Base-by-base conservation (phyloP, 2,888 invertebrate species). In the Tiliacea citrago region DNA sequence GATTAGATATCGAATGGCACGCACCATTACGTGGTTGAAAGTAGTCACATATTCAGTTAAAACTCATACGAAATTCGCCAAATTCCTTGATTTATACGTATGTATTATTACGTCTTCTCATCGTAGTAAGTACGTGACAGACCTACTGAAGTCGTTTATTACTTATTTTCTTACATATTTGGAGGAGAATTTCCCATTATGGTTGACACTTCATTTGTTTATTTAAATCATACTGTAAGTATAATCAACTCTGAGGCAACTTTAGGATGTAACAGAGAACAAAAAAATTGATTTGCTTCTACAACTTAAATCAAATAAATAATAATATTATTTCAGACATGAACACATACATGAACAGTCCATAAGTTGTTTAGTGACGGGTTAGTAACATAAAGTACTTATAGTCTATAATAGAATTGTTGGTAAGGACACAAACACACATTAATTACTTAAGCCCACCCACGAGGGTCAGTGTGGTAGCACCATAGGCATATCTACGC, bases 151-250 rank as follows among this genome's bases (percentile, higher is more conserved):
- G 4, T 76, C 10, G 8, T 76, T 9, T 21, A 51, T 75, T 9
- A 53, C 21, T 16, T 18, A 45, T 18, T 42, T 35, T 8, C n/a
- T 42, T 13, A 3, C 24, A 29, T 51, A 24, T 47, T 53, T 29
- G 3, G 9, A 18, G 21, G 12, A 29, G 16, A 42, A 42, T 42
- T 61, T 73, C 61, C n/a, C 29, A 35, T 49, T 12, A 13, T 24
- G n/a, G 2, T 7, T 62, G 55, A 55, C 35, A 76, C 29, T 35
- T 60, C 8, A 79, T 79, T 75, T 71, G 18, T 65, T 62, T 73
- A 24, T 16, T 2, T 7, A 9, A 9, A 18, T 49, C 16, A 24
- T 51, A 24, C 21, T 2, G 9, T 55, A 47, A 29, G 18, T 29
- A n/a, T 9, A 55, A 53, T 35, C 2, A 47, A n/a, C 18, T 51